A percentile compares a stretch with the other conserved stretches of the same genome.
Conservation (phyloP, 1,140 invertebrate species). For the Conopomorpha cramerella region DNA sequence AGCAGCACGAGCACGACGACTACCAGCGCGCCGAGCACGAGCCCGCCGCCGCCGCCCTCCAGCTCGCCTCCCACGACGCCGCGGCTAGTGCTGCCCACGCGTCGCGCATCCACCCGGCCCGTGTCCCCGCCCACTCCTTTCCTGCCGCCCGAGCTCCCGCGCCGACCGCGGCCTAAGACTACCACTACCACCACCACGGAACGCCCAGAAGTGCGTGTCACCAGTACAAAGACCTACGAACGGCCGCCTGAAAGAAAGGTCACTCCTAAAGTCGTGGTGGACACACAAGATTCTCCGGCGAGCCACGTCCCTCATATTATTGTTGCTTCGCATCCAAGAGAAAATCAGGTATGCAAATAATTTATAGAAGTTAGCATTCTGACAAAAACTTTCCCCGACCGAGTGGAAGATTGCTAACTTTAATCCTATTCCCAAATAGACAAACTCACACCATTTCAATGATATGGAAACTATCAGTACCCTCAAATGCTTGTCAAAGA, state of each 20-base stretch:
- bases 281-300: constrained; percentile 32
- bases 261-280: too few relatives aligned
- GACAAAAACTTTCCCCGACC: too few relatives aligned
- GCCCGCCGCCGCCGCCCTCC: too few relatives aligned
- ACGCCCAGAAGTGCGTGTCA: constrained; percentile 28
- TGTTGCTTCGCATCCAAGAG: constrained; percentile 67
- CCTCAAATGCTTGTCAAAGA: too few relatives aligned
- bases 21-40: constrained; percentile 13
- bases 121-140: too few relatives aligned
- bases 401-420: too few relatives aligned
- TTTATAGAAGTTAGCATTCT: too few relatives aligned
- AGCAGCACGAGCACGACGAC: constrained; percentile 31
- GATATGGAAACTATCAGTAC: too few relatives aligned
- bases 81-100: not conserved
- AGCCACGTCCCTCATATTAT: constrained; percentile 63
- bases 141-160: constrained; percentile 14
- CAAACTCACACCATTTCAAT: too few relatives aligned
- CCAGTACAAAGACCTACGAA: constrained; percentile 37
- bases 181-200: constrained; percentile 27
- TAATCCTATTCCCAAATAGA: too few relatives aligned
- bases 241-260: constrained; percentile 30
- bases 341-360: constrained; percentile 52
- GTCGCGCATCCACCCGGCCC: too few relatives aligned
- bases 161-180: constrained; percentile 15
- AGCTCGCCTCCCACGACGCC: constrained; percentile 6